Base-by-base conservation (phyloP, 37 sponge, comb jelly and placozoan genomes). In the Ianthella basta region DNA sequence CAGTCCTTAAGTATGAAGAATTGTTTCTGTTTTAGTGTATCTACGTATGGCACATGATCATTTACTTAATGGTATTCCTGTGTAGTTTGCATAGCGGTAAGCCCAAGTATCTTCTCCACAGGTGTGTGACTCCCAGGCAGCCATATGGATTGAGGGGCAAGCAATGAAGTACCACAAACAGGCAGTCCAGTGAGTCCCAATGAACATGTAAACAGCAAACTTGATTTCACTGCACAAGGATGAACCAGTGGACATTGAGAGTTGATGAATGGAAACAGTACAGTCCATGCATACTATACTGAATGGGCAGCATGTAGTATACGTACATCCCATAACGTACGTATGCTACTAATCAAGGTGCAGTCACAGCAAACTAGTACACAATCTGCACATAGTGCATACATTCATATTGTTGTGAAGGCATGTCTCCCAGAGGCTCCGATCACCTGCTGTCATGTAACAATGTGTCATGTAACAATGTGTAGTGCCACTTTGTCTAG, bases 151-250 rank as follows among this genome's bases (percentile, higher is more conserved):
- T 23, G 88, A 84, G 35, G 88, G 88, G 55, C 92, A 88, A 50
- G 92, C 88, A 16, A 91, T 13, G 56, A 88, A 36, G 70, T 83
- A 91, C 92, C 92, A 91, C 14, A 72, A 55, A 74, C 92, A 91
- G 6, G 83, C 86, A 23, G 60, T 82, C 83, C 75, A 66, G 78
- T 91, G 92, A 25, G 92, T 88, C 6, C 86, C 44, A 15, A 87
- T 14, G 23, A 70, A 65, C 83, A 91, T 81, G 67, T 88, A 91
- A 33, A 85, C 70, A 10, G 86, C 79, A 81, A 88, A 88, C 66
- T 91, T 88, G 41, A 85, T 1, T 55, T 79, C 73, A 54, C 91
- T 91, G 66, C 2, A 85, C 14, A 25, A 77, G 44, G 10, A 32
- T 1, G 55, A 54, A 34, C 30, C 24, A 72, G 15, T 13, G 15